Evolutionary conservation across 2,888 invertebrate genomes (phyloP), one percentile per base, ranked within the genome.

Genomic region (Drosophila basisetae): DNA sequence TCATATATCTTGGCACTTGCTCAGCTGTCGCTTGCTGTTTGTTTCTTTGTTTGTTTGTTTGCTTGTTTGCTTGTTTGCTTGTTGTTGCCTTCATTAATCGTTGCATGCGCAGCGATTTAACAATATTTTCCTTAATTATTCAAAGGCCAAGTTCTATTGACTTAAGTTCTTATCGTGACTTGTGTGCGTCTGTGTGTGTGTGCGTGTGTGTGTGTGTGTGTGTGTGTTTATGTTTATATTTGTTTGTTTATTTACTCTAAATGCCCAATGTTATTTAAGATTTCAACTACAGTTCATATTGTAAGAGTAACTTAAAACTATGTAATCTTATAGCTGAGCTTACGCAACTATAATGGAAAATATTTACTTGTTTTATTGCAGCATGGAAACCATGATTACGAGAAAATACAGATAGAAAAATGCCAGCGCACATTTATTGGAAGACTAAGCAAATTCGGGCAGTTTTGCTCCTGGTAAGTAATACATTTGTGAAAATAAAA

Each of bases 361-460:
- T 60, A 30, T 59, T 54, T 43, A 22, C 37, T 10, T 49, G 35
- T 41, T 67, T 41, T 52, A 47, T 80, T 78, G 13, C 73, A 64
- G 69, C 49, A 61, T 75, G 73, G 55, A 71, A 71, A 54, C 65
- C 76, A 92, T 92, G 92, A 92, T 92, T 91, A 89, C 91, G 84
- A 89, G 91, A 92, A 91, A 90, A 92, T 91, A 89, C 87, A 91
- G 91, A 91, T 92, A 91, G 47, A 91, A 91, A 91, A 90, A 92
- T 92, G 92, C 83, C 89, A 80, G 83, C 83, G 78, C 87, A 90
- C 84, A 85, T 84, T 74, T 68, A 78, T 76, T 83, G 83, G 81
- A 88, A 69, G 68, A 72, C 77, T 64, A 76, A 78, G 73, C 76
- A 74, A 72, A 79, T 83, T 80, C 89, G 85, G 82, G 90, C 84